Evolutionary conservation across 23 tunicate species (phyloP), one percentile per base, ranked within the genome.

Genomic region (Styela clava): DNA sequence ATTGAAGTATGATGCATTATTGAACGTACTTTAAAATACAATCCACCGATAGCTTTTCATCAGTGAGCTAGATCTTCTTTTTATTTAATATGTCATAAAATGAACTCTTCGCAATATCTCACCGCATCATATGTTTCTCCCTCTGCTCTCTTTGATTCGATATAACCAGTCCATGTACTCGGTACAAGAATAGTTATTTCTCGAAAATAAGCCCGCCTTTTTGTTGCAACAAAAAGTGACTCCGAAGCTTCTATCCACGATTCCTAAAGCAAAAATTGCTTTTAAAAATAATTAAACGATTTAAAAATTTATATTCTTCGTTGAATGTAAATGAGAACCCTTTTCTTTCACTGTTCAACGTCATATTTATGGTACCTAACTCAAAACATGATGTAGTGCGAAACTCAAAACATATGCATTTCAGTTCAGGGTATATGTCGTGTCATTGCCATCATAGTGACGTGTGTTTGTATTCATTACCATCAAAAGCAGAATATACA

Each of bases 151-250:
- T 36, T 56, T 16, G 34, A 44, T 23, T 86, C 63, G 56, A 2
- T 71, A 34, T 51, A 79, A 2, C 61, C 32, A 1, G 18, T 33
- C 94, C 94, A 88, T 2, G 84, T 69, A 3, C 35, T 64, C 37
- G 94, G 94, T 2, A 88, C 79, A 1, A 88, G 82, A 72, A 88
- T 88, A 1, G 94, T 88, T 21, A 88, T 74, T 12, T 83, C 65
- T 1, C 87, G 84, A 35, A 83, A 83, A 73, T 88, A 83, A n/a
- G 94, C 94, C 2, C 87, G 78, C 22, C 67, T 68, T 9, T 78
- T 68, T 44, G 87, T 88, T 26, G 94, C 94, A n/a, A 65, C 30
- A 61, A 74, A 85, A 18, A 85, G 74, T 44, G 83, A 83, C 18
- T 74, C 63, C 2, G 88, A 85, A 31, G 88, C 88, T 12, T 78